Conservation (phyloP, 2,888 invertebrate genomes). For the Hirtodrosophila duncani region DNA sequence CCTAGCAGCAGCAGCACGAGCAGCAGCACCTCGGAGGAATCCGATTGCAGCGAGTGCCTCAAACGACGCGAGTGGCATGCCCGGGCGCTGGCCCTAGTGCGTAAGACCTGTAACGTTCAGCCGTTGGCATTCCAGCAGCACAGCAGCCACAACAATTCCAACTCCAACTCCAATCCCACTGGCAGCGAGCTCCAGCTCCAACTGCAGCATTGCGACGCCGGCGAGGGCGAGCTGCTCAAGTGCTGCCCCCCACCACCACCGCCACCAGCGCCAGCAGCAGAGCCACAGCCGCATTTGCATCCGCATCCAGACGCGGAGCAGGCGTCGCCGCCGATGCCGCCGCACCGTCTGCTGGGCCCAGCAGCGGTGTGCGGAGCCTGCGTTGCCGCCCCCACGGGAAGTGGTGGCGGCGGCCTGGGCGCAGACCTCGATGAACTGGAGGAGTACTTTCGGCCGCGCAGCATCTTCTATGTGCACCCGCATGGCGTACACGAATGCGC, state of each 20-base stretch:
- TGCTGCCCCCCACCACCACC: constrained; percentile 50
- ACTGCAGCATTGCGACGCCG: constrained; percentile 63
- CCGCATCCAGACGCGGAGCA: not conserved
- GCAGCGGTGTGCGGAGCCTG: constrained; percentile 85
- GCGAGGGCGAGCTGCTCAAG: constrained; percentile 61
- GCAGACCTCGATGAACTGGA: constrained; percentile 81
- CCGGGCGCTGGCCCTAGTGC: constrained; percentile 77
- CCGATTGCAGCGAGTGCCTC: constrained; percentile 78
- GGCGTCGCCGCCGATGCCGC: constrained; percentile 81
- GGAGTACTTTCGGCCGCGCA: constrained; percentile 82
- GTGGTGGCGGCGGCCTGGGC: constrained; percentile 26
- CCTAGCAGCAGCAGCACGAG: constrained; percentile 78
- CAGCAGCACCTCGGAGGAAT: constrained; percentile 78
- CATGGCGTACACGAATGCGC: constrained; percentile 80
- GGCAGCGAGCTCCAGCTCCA: constrained; percentile 54
- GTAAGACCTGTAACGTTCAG: constrained; percentile 78
- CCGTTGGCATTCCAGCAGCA: constrained; percentile 51
- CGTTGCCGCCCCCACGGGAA: constrained; percentile 80
- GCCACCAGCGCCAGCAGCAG: not conserved
- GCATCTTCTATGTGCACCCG: constrained; percentile 85
- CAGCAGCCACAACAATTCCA: constrained; percentile 5
- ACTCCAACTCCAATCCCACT: constrained; percentile 5
- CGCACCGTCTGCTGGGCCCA: constrained; percentile 83
- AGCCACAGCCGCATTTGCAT: not conserved
- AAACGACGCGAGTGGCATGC: constrained; percentile 79